phyloP scores from a whole-genome alignment of 2,888 invertebrate genomes.

The Oligia strigilis region DNA sequence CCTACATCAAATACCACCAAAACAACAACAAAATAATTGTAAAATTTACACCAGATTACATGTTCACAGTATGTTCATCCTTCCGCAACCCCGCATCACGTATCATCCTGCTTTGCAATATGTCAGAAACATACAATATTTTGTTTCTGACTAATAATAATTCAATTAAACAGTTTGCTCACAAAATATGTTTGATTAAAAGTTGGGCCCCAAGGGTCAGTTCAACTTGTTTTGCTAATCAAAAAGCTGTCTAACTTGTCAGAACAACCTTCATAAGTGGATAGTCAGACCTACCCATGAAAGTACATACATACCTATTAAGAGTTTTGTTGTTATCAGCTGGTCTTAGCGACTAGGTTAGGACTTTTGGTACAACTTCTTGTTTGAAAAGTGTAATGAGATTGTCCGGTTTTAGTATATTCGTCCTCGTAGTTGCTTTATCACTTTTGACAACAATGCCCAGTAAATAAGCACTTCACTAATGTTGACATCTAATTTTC shows the following conservation, averaged over 20 bases:
- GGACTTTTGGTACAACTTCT: not conserved
- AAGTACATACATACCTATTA: not conserved
- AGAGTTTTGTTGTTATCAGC: not conserved
- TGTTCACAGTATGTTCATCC: conserved; percentile 1
- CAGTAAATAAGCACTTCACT: not conserved
- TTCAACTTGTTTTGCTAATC: conserved; percentile 47
- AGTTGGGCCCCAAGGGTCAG: conserved; percentile 25
- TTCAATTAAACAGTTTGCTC: conserved; percentile 49
- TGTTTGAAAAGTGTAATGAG: not conserved
- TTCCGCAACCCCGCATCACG: conserved; percentile 30
- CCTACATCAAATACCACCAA: too few species aligned
- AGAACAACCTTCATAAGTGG: conserved; percentile 34
- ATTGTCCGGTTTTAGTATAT: not conserved
- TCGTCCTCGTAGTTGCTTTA: not conserved
- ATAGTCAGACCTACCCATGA: not conserved
- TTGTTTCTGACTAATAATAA: conserved; percentile 57
- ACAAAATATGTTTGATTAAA: conserved; percentile 59
- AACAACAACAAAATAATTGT: conserved; percentile 25
- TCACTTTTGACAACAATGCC: not conserved
- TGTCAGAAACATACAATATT: conserved; percentile 59
- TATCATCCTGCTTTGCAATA: conserved; percentile 36
- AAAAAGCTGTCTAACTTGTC: conserved; percentile 48
- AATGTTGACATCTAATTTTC: not conserved
- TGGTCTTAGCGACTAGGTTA: not conserved
- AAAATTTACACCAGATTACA: conserved; percentile 9